phyloP scores from a whole-genome alignment of 1,140 invertebrate genomes.

The Oreohelix idahoensis region DNA sequence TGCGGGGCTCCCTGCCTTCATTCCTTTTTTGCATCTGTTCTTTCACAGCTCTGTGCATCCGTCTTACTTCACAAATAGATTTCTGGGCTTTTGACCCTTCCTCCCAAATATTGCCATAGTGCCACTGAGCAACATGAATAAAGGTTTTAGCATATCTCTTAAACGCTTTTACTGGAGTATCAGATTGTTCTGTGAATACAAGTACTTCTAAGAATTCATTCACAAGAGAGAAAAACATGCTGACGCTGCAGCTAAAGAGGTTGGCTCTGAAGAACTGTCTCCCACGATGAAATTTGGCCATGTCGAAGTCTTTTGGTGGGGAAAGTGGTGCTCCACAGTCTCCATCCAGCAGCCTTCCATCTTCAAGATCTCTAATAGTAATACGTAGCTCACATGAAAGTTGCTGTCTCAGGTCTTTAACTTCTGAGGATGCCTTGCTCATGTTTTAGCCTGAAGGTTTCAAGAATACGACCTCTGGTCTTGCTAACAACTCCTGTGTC shows the following conservation, averaged over 20 bases:
- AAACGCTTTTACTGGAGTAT: constrained; percentile 78
- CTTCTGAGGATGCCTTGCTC: neutral
- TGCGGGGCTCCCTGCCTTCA: constrained; percentile 63
- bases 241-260: constrained; percentile 40
- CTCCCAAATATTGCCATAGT: constrained; percentile 54
- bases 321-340: neutral
- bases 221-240: constrained; percentile 48
- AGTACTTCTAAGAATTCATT: constrained; percentile 55
- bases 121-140: constrained; percentile 83
- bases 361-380: constrained; percentile 13
- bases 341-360: constrained; percentile 8
- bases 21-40: constrained; percentile 57
- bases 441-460: neutral
- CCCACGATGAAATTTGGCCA: constrained; percentile 45
- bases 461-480: neutral
- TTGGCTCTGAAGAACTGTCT: constrained; percentile 42
- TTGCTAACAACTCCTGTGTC: neutral
- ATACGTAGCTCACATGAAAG: neutral
- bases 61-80: constrained; percentile 67
- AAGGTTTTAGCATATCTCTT: constrained; percentile 83
- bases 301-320: constrained; percentile 45
- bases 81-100: constrained; percentile 45
- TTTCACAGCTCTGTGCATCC: constrained; percentile 71
- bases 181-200: constrained; percentile 74
- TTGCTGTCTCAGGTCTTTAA: neutral